Percentiles rank a stretch among this genome's conserved stretches.
phyloP scores from a whole-genome alignment of 2,113 vertebrate genomes.

The Tupaia chinensis region DNA sequence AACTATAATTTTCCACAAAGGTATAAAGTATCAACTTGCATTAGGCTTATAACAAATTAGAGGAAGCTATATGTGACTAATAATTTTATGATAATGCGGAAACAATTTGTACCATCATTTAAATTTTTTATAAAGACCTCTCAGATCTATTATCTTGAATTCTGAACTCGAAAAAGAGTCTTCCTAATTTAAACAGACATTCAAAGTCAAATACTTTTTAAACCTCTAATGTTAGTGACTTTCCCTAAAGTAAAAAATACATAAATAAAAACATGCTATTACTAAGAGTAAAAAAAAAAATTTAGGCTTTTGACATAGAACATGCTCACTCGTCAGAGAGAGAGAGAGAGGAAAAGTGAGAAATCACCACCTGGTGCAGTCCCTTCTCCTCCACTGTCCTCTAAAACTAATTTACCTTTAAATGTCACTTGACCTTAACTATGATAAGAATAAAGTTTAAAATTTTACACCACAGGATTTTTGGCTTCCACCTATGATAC shows the following conservation, averaged over 20 bases:
- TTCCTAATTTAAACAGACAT: neutral
- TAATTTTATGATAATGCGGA: conserved; percentile 20
- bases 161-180: conserved; percentile 9
- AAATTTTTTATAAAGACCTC: conserved; percentile 28
- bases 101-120: conserved; percentile 8
- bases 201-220: neutral
- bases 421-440: conserved; percentile 12
- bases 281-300: neutral
- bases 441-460: conserved; percentile 7
- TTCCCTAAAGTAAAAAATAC: conserved; percentile 17
- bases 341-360: too few species aligned
- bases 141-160: conserved; percentile 23
- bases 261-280: conserved; percentile 9
- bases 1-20: conserved; percentile 9
- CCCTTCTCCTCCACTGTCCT: too few species aligned
- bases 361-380: too few species aligned
- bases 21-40: neutral
- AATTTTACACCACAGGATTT: conserved; percentile 10
- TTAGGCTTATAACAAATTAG: neutral
- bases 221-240: neutral
- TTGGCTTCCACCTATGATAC: neutral
- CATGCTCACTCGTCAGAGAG: too few species aligned
- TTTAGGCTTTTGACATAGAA: too few species aligned
- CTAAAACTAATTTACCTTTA: neutral
- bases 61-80: neutral